A percentile compares a stretch with the other conserved stretches of the same genome.
phyloP scores from a whole-genome alignment of 2,888 invertebrate genomes.

The Agrotis ipsilon region DNA sequence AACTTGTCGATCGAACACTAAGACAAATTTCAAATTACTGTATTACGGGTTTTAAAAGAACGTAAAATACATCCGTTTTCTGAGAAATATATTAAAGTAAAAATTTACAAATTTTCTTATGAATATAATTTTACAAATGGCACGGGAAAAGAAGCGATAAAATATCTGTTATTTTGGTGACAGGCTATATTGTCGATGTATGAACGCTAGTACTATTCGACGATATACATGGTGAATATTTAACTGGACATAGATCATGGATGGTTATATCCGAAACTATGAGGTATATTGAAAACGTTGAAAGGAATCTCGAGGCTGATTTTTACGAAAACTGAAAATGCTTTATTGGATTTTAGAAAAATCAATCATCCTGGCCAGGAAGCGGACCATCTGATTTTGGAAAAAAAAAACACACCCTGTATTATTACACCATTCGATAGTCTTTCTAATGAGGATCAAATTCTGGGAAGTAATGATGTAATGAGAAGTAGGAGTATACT shows the following conservation, averaged over 20 bases:
- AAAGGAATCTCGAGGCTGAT: too few relatives aligned
- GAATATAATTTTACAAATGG: conserved; percentile 69
- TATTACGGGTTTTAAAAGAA: conserved; percentile 52
- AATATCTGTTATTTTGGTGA: conserved; percentile 27
- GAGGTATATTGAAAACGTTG: too few relatives aligned
- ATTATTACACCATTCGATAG: too few relatives aligned
- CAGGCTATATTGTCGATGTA: conserved; percentile 1
- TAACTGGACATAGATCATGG: too few relatives aligned
- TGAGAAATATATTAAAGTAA: conserved; percentile 59
- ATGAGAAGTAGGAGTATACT: too few relatives aligned
- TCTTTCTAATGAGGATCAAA: too few relatives aligned
- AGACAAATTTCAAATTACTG: conserved; percentile 42
- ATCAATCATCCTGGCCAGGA: too few relatives aligned
- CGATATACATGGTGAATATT: background rate
- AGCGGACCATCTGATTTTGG: too few relatives aligned
- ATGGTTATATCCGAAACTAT: too few relatives aligned
- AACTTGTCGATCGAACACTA: conserved; percentile 55
- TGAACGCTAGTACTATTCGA: background rate
- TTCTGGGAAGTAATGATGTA: too few relatives aligned
- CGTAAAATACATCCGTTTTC: conserved; percentile 27
- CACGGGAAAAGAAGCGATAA: conserved; percentile 72
- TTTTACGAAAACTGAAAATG: too few relatives aligned
- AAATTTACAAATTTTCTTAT: conserved; percentile 61
- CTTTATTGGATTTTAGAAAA: too few relatives aligned
- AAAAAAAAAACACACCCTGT: background rate